Base-by-base conservation (phyloP, 2,888 invertebrate genomes). In the Eudemis profundana region DNA sequence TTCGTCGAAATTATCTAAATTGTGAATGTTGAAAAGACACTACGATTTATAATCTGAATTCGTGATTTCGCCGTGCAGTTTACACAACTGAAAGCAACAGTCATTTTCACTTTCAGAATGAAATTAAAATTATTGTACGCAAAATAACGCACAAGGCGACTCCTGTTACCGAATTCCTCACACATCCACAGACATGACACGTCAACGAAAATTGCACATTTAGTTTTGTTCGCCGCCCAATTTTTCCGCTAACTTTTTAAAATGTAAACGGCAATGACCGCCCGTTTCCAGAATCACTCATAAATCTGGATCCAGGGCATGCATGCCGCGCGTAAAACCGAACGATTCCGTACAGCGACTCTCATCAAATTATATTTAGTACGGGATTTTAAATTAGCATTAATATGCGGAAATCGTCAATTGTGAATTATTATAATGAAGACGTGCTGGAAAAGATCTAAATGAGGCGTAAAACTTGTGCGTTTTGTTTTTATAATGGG, bases 211-310 rank as follows among this genome's bases (percentile, higher is more conserved):
- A 23, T 4, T 23, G 23, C 5, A 23, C 23, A 23, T 23, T n/a
- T n/a, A n/a, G n/a, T n/a, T n/a, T n/a, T n/a, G n/a, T n/a, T 5
- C 15, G 10, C 17, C 12, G 12, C 15, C 14, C 17, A 2, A 0
- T 5, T 12, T 38, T 53, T 40, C 23, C 14, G 14, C 5, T 27
- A 50, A 15, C 15, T 56, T 57, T 56, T 57, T 23, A 17, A 40
- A n/a, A 38, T 40, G 46, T 2, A 0, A 17, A 53, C 27, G 65
- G 38, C 65, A 65, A 65, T 60, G 65, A 65, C 65, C 60, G 59
- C 57, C 1, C 12, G n/a, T 51, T 50, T 57, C 15, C 57, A 51
- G 42, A 44, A 46, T 40, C 21, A 14, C 51, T 53, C 59, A 14
- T 65, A 46, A 65, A 53, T 60, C 44, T 47, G 27, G 15, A 57